Evolutionary conservation across 2,888 invertebrate species (phyloP).

Genomic region (Ophonus ardosiacus): DNA sequence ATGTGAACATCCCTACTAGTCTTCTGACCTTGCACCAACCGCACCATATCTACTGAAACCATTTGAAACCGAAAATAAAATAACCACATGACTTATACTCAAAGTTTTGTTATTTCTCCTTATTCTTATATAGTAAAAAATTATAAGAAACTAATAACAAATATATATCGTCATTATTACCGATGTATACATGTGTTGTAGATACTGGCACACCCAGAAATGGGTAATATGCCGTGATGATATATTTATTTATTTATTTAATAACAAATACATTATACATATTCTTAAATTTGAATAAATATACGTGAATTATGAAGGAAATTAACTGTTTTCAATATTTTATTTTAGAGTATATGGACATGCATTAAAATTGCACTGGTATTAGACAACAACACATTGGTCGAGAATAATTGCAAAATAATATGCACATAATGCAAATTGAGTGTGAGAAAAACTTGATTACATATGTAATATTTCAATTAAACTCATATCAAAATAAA

Average conservation of each 20-base stretch:
- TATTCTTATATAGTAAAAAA: background rate
- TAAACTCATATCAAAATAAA: conserved; percentile 38
- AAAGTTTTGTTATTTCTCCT: background rate
- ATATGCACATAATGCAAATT: background rate
- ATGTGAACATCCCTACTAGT: too few relatives aligned
- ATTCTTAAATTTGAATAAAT: background rate
- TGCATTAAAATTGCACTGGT: background rate
- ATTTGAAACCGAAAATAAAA: background rate
- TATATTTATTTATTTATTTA: too few relatives aligned
- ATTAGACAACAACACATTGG: background rate
- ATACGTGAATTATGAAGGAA: background rate
- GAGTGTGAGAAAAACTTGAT: conserved; percentile 20
- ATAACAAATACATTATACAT: too few relatives aligned
- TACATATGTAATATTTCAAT: conserved; percentile 41
- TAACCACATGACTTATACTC: too few relatives aligned
- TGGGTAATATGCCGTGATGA: too few relatives aligned
- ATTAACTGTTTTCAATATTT: background rate
- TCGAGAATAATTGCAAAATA: background rate
- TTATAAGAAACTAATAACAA: background rate
- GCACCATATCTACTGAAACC: background rate
- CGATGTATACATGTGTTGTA: too few relatives aligned
- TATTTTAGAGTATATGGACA: background rate
- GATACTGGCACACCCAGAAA: too few relatives aligned
- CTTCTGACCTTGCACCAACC: too few relatives aligned
- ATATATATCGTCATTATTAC: too few relatives aligned